phyloP scores from a whole-genome alignment of 2,113 vertebrate species.

The Nipponia nippon region DNA sequence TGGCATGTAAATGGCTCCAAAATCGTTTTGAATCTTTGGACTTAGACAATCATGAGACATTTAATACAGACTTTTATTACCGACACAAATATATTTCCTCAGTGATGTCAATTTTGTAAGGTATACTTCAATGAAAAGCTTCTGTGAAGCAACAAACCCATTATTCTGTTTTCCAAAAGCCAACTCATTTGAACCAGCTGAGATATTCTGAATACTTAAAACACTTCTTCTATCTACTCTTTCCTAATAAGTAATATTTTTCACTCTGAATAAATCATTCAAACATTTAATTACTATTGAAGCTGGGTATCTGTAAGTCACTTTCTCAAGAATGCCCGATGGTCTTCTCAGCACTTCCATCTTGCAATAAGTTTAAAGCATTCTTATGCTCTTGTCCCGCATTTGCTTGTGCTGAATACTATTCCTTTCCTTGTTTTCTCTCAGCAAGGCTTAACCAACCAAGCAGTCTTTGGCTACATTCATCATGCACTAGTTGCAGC shows the following conservation, averaged over 20 bases:
- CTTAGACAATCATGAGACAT: background rate
- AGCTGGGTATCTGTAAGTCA: background rate
- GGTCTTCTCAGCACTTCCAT: background rate
- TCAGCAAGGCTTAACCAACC: background rate
- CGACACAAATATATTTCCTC: background rate
- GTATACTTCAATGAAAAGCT: background rate
- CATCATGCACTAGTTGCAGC: accelerated
- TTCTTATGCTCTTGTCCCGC: background rate
- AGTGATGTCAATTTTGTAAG: background rate
- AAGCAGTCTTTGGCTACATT: background rate
- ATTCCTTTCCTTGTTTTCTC: background rate
- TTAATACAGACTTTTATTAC: background rate
- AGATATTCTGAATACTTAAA: background rate
- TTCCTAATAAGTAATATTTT: background rate
- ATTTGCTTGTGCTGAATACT: background rate
- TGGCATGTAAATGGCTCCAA: background rate
- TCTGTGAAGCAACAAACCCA: background rate
- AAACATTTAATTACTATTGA: background rate
- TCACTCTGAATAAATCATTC: background rate
- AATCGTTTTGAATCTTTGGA: background rate
- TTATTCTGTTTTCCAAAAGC: background rate
- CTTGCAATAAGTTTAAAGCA: background rate
- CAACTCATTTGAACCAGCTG: background rate
- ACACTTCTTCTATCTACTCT: background rate
- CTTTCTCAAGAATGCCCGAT: background rate